Base-by-base conservation (phyloP, 2,797 vertebrate species). In the Sebastes flavidus region DNA sequence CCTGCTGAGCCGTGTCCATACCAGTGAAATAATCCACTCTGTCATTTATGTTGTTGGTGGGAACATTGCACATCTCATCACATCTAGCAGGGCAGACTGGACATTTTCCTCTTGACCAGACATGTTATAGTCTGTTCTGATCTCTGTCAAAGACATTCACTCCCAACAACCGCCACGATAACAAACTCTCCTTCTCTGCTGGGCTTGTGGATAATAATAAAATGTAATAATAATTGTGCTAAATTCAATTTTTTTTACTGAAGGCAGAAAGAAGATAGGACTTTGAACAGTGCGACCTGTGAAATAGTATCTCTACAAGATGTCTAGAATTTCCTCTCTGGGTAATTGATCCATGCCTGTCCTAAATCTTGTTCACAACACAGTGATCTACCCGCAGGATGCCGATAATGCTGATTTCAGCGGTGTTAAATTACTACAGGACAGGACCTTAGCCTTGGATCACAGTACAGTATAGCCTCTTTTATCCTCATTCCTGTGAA, bases 321-420 rank as follows among this genome's bases (percentile, higher is more conserved):
- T 78, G 82, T 87, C 81, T 85, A 67, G 72, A 83, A 81, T 81
- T 85, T 73, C 88, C 27, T 87, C n/a, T 67, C 36, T 49, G 24
- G 29, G 82, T 85, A 91, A 93, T 91, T 54, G 83, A 93, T 88
- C 87, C 46, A 6, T 25, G 65, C 22, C 80, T 76, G 58, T 85
- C 82, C 71, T 88, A 83, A 89, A 88, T 91, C 84, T 87, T 83
- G 84, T 89, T 89, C 84, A 68, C 85, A 78, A 75, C 83, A 87
- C 42, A 18, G 16, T 76, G 66, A 90, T 88, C 69, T 82, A 71
- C 83, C 81, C 62, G 25, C 81, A 85, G 85, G 49, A 69, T 16
- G 52, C 20, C 0, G 2, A 83, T 81, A 80, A 74, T 87, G 91
- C 87, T 84, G 87, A 86, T 83, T 85, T 86, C 85, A 85, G 75